Percentiles rank a stretch among this genome's conserved stretches.
Conservation (phyloP, 2,113 vertebrate genomes). For the Egretta garzetta region DNA sequence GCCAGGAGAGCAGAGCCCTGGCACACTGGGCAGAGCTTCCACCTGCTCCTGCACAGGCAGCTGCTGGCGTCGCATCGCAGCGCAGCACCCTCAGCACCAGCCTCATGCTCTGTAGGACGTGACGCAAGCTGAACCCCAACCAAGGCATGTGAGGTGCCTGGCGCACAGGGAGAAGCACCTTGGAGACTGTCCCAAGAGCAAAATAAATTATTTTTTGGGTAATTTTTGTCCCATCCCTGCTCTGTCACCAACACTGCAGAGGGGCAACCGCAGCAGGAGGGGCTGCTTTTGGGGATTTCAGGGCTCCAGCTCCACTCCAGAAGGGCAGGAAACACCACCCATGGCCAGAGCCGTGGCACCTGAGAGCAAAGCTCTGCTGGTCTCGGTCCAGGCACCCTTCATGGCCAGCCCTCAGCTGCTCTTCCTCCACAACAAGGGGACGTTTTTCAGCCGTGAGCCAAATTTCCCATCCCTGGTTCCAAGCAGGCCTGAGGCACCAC, state of each 20-base stretch:
- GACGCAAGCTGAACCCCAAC: neutral
- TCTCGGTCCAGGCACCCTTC: neutral
- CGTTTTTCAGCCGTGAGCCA: neutral
- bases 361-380: neutral
- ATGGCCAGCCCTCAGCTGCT: rapidly evolving
- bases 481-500: neutral
- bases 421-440: neutral
- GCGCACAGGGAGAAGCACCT: neutral
- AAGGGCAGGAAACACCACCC: neutral
- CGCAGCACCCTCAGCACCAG: neutral
- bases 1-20: neutral
- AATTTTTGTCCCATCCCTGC: neutral
- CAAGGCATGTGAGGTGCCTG: neutral
- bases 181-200: neutral
- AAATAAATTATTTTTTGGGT: neutral
- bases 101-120: neutral
- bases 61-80: neutral
- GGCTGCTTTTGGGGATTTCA: rapidly evolving
- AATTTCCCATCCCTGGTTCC: neutral
- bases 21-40: rapidly evolving
- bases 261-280: neutral
- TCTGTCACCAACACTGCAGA: neutral
- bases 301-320: neutral
- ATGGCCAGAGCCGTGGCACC: neutral
- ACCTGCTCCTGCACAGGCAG: neutral